A percentile compares a stretch with the other conserved stretches of the same genome.
These are phyloP conservation scores for Sebastiscus albofasciatus DNA, from an alignment of 2,797 vertebrate species.

Conservation along the genomic window DNA sequence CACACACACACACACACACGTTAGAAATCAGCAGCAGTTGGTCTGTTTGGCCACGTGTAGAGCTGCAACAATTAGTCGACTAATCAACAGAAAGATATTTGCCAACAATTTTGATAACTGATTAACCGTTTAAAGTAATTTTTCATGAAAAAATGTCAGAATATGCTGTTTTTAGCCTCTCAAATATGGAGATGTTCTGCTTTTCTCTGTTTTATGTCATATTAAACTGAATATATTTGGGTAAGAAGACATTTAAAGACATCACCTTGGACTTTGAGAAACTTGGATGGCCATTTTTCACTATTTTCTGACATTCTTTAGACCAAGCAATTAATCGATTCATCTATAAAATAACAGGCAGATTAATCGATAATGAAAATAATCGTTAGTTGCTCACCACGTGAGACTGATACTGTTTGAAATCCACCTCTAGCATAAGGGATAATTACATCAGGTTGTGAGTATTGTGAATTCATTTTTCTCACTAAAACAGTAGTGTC, in stretches of 20 bases:
- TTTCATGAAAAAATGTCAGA: background rate
- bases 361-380: background rate
- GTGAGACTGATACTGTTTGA: background rate
- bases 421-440: background rate
- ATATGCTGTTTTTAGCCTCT: background rate
- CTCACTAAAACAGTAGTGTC: background rate
- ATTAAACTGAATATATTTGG: background rate
- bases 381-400: background rate
- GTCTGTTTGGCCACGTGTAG: background rate
- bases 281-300: background rate
- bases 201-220: background rate
- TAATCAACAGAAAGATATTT: background rate
- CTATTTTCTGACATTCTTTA: background rate
- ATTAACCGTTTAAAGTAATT: background rate
- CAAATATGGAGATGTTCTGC: background rate
- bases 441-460: background rate
- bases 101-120: background rate
- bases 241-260: background rate
- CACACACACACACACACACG: background rate
- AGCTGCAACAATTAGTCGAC: background rate
- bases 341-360: background rate
- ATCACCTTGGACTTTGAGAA: background rate
- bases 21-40: background rate
- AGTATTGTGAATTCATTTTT: background rate
- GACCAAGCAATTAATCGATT: background rate